These are phyloP conservation scores for Embiotoca jacksoni DNA, from an alignment of 2,113 vertebrate species.

Conservation along the genomic window DNA sequence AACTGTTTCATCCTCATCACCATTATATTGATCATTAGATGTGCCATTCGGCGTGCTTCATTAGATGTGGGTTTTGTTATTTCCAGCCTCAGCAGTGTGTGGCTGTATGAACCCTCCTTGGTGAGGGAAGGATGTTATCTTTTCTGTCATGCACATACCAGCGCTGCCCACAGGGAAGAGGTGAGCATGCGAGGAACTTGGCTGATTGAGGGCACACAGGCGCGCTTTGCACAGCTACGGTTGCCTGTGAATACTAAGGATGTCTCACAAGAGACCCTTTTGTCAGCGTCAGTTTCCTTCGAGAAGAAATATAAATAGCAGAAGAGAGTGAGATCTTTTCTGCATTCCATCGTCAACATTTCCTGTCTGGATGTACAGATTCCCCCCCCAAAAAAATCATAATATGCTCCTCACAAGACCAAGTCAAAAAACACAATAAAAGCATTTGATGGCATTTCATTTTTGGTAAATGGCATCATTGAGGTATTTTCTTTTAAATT, in stretches of 20 bases:
- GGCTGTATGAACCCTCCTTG: slow-evolving; percentile 46
- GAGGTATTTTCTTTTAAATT: slow-evolving; percentile 7
- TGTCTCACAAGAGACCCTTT: slow-evolving; percentile 60
- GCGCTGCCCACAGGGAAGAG: slow-evolving; percentile 69
- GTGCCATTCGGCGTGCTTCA: slow-evolving; percentile 49
- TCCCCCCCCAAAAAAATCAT: no score
- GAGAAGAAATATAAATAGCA: slow-evolving; percentile 56
- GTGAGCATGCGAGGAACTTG: slow-evolving; percentile 72
- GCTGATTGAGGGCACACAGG: slow-evolving; percentile 71
- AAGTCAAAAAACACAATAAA: slow-evolving; percentile 9
- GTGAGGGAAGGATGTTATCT: slow-evolving; percentile 70
- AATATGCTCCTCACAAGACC: no score
- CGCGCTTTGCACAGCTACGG: slow-evolving; percentile 29
- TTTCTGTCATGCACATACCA: slow-evolving; percentile 74
- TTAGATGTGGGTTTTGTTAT: slow-evolving; percentile 65
- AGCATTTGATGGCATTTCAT: background rate
- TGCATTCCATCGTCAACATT: slow-evolving; percentile 24
- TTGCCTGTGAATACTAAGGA: slow-evolving; percentile 65
- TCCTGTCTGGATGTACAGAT: background rate
- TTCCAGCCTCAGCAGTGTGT: slow-evolving; percentile 62
- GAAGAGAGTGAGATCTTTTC: slow-evolving; percentile 33
- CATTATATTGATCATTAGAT: slow-evolving; percentile 58
- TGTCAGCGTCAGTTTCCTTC: slow-evolving; percentile 51
- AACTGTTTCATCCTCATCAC: slow-evolving; percentile 54
- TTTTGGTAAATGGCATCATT: slow-evolving; percentile 6